Evolutionary conservation across 1,140 invertebrate genomes (phyloP), one percentile per base, ranked within the genome.

Genomic region (Neotoxoptera formosana): DNA sequence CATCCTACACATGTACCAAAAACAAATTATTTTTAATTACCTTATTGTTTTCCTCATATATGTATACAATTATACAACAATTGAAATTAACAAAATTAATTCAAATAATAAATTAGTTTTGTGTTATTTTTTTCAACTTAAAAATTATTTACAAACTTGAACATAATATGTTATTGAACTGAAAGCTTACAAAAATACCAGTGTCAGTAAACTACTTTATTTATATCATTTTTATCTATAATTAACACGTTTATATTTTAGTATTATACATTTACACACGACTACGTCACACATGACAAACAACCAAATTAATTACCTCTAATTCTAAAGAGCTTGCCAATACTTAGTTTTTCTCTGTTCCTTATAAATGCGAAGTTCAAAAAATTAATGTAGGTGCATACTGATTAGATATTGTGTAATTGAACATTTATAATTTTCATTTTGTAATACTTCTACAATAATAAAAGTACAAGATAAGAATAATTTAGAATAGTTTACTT

Each of bases 241-340:
- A 87, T 87, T 87, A 87, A 87, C 41, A 47, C 84, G 45, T 87
- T 76, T 76, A 76, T 34, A 76, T 76, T 76, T 76, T n/a, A 76
- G 60, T 76, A 30, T 76, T 76, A 76, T n/a, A 60, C 25, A 30
- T 60, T 30, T 60, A 60, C 21, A 76, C 30, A 34, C 4, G 1
- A 7, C 30, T 87, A 87, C 84, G 84, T 87, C 84, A 87, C 45
- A 23, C 81, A 17, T 30, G 14, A 14, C n/a, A 25, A 45, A 87
- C 84, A 87, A n/a, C 9, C 48, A 48, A 87, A 87, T 48, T 25
- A 87, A 87, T 48, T 48, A 48, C 21, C 36, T 21, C 25, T 45
- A 48, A 47, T 47, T 87, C 25, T 45, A 30, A n/a, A 47, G 25
- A 87, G 30, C 25, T 87, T 87, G 84, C 84, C 84, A 87, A 87